Conservation (phyloP, 1,140 invertebrate genomes). For the Eufriesea mexicana region DNA sequence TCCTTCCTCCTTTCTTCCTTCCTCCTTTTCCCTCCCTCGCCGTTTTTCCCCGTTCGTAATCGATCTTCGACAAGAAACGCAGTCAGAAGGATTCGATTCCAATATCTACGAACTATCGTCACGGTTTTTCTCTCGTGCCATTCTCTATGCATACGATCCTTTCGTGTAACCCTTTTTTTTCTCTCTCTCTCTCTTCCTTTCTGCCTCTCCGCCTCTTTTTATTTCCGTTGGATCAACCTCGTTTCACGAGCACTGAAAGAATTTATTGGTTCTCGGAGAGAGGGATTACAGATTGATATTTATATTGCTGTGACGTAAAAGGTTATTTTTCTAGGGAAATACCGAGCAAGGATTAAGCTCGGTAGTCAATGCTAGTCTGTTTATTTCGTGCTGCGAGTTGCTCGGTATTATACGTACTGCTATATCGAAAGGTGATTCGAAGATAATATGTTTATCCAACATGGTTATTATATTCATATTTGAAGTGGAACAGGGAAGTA, state of each 20-base stretch:
- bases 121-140: background rate
- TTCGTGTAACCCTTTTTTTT: background rate
- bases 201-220: background rate
- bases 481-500: too few relatives aligned
- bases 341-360: background rate
- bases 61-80: constrained; percentile 33
- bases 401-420: background rate
- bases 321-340: background rate
- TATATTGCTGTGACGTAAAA: background rate
- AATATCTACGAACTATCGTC: constrained; percentile 40
- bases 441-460: too few relatives aligned
- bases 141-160: constrained; percentile 29
- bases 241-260: background rate
- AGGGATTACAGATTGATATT: constrained; percentile 4
- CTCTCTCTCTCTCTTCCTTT: background rate
- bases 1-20: background rate
- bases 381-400: background rate
- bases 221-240: background rate
- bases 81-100: constrained; percentile 41
- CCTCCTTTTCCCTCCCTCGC: background rate
- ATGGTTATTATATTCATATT: too few relatives aligned
- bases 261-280: constrained; percentile 1
- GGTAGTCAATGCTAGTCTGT: too few relatives aligned
- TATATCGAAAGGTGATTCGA: too few relatives aligned
- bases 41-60: background rate